These are phyloP conservation scores for Scaptomyza parva DNA, from an alignment of 2,888 invertebrate genomes.

Conservation along the genomic window DNA sequence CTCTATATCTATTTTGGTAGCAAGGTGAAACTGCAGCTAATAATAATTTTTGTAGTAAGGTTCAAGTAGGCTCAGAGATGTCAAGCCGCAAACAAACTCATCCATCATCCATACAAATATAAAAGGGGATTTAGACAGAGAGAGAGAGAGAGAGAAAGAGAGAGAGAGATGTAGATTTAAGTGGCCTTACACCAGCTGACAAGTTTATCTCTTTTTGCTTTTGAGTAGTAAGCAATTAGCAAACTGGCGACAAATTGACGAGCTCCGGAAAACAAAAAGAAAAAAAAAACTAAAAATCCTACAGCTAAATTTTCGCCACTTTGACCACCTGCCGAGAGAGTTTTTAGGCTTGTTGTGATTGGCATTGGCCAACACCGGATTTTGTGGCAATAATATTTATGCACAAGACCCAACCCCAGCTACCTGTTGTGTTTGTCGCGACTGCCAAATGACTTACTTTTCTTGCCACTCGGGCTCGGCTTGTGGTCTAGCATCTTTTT, in stretches of 20 bases:
- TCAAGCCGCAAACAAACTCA: slow-evolving; percentile 31
- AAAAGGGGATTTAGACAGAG: slow-evolving; percentile 13
- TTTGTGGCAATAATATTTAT: slow-evolving; percentile 78
- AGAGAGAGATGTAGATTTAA: slow-evolving; percentile 6
- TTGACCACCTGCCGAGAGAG: slow-evolving; percentile 73
- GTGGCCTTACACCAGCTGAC: slow-evolving; percentile 32
- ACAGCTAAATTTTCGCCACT: slow-evolving; percentile 1
- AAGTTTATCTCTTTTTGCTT: slow-evolving; percentile 6
- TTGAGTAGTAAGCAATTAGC: slow-evolving; percentile 65
- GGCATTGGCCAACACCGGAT: slow-evolving; percentile 28
- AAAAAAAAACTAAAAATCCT: slow-evolving; percentile 6
- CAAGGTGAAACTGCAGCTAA: slow-evolving; percentile 18
- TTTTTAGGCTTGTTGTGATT: slow-evolving; percentile 44
- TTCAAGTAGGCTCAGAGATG: slow-evolving; percentile 11
- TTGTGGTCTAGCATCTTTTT: slow-evolving; percentile 3
- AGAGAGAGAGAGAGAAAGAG: background rate
- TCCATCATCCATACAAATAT: slow-evolving; percentile 54
- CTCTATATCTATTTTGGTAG: too few relatives aligned
- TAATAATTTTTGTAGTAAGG: slow-evolving; percentile 11
- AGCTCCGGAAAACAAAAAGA: background rate
- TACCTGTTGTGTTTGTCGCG: slow-evolving; percentile 53
- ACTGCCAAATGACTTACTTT: slow-evolving; percentile 66
- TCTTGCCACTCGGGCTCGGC: background rate
- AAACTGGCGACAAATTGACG: slow-evolving; percentile 75
- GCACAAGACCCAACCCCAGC: slow-evolving; percentile 33